phyloP scores from a whole-genome alignment of 92 coral and sea anemone genomes.

The Muricea muricata region DNA sequence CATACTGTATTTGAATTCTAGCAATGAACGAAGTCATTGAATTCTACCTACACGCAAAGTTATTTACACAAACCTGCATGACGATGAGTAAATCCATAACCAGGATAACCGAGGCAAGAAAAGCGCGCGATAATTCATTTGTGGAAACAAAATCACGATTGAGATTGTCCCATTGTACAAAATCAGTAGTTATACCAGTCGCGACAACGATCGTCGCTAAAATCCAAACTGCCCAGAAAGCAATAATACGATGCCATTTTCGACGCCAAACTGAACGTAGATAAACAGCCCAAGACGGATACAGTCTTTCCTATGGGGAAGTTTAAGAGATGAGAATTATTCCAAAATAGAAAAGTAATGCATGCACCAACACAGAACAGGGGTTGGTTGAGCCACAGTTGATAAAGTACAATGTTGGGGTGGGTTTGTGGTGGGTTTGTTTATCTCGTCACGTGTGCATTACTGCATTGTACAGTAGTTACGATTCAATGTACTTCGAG shows the following conservation, averaged over 20 bases:
- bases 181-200: slow-evolving; percentile 87
- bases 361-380: no score
- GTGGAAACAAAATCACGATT: slow-evolving; percentile 92
- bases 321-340: background rate
- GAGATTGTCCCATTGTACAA: slow-evolving; percentile 80
- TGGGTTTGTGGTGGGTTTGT: no score
- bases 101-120: slow-evolving; percentile 87
- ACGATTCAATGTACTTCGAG: no score
- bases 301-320: slow-evolving; percentile 80
- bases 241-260: slow-evolving; percentile 85
- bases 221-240: slow-evolving; percentile 92
- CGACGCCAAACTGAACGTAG: slow-evolving; percentile 86
- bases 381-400: no score
- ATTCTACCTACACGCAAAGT: no score
- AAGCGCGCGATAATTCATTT: slow-evolving; percentile 95
- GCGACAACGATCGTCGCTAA: slow-evolving; percentile 86
- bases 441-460: no score
- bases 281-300: slow-evolving; percentile 85
- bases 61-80: slow-evolving; percentile 79
- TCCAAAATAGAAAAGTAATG: background rate
- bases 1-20: background rate
- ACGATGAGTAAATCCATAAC: slow-evolving; percentile 88
- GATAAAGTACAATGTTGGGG: no score
- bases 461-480: no score
- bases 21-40: no score